Conservation (phyloP, 2,113 vertebrate genomes). For the Regulus satrapa region DNA sequence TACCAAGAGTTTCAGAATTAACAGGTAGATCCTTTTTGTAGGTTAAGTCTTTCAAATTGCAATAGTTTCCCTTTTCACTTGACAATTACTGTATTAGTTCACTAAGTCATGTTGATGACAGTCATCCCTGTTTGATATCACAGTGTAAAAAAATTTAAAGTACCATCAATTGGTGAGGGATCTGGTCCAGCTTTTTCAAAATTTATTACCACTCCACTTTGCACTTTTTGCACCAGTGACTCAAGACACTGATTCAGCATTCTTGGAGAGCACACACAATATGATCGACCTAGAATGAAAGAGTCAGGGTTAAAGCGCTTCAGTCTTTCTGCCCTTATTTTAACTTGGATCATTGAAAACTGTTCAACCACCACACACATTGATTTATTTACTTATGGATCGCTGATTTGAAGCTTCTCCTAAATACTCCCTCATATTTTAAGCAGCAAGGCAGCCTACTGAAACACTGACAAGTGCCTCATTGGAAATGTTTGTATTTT, state of each 20-base stretch:
- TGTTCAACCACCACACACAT: background rate
- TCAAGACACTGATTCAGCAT: constrained; percentile 98
- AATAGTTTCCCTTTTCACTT: background rate
- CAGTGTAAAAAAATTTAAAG: background rate
- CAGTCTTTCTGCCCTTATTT: background rate
- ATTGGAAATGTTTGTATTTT: background rate
- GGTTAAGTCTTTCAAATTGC: background rate
- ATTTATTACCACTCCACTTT: constrained; percentile 95
- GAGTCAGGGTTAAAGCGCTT: background rate
- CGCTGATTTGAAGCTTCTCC: background rate
- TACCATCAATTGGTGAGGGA: constrained; percentile 85
- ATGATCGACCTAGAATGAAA: constrained; percentile 85
- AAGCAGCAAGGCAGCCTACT: background rate
- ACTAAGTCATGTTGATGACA: background rate
- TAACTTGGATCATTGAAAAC: background rate
- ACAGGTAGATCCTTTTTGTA: background rate
- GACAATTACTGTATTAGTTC: background rate
- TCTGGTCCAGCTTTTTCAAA: constrained; percentile 97
- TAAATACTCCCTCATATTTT: background rate
- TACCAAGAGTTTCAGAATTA: background rate
- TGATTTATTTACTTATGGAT: background rate
- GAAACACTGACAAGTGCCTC: background rate
- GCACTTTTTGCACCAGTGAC: constrained; percentile 95
- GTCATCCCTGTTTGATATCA: background rate
- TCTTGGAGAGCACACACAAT: constrained; percentile 92